Base-by-base conservation (phyloP, 2,113 vertebrate genomes). In the Xerus inauris region DNA sequence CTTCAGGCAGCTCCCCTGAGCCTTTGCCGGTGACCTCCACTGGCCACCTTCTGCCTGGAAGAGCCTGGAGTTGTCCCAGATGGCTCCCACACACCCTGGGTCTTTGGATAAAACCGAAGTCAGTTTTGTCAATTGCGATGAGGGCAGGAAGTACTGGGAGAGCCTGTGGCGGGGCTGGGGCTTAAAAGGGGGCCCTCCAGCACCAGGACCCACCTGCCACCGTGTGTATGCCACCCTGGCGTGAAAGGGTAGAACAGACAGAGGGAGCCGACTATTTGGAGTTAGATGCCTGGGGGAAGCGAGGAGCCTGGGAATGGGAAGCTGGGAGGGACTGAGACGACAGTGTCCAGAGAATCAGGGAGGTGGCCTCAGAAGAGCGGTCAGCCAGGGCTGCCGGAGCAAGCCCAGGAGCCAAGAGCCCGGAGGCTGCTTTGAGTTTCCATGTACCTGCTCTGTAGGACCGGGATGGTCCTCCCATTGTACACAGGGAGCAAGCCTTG, bases 51-150 rank as follows among this genome's bases (percentile, higher is more conserved):
- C 62, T 91, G 65, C n/a, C 32, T 82, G 28, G 47, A 82, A 62
- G 54, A 83, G 45, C 40, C n/a, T 72, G 20, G 45, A 71, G 26
- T 88, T 76, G 20, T n/a, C 59, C 65, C 72, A 75, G 84, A 69
- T 85, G 83, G 93, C 54, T 94, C 54, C 22, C 45, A n/a, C 57
- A 79, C 67, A 54, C 7, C 49, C n/a, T 81, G 42, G 24, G 62
- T 62, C 57, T 42, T 65, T 83, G 57, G 51, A 62, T 67, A 76
- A 96, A 92, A 77, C 54, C 10, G 7, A 83, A 88, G 81, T 59
- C 0, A 0, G 20, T 84, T 76, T 89, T 82, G 57, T 89, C 72
- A 42, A 6, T 5, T 38, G 17, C 40, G 3, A 40, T 2, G 91
- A 35, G 32, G 20, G 13, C 6, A 40, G 40, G n/a, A 47, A 79